Base-by-base conservation (phyloP, 1,140 invertebrate genomes). In the Euura lappo region DNA sequence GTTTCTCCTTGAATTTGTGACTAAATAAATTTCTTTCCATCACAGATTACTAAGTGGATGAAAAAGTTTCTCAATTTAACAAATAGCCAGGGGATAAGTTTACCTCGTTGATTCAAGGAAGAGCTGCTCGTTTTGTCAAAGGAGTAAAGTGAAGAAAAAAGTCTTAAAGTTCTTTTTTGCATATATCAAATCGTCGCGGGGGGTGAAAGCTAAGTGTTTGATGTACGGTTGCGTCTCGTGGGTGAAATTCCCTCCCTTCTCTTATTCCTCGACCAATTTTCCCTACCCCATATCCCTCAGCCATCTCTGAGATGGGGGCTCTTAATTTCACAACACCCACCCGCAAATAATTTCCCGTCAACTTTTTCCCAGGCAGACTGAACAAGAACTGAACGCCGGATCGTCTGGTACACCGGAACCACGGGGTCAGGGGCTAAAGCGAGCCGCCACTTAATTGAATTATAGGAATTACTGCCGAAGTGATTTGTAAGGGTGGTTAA, bases 241-340 rank as follows among this genome's bases (percentile, higher is more conserved):
- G 64, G 42, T 6, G 7, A 68, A 68, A 64, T 68, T 70, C 72
- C 68, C 51, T 46, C 65, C 68, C 66, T 67, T 28, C 46, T n/a
- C 51, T 13, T 68, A 6, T 51, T 68, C 64, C 60, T 44, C 66
- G 28, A 7, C 44, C 60, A 44, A 47, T 75, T 72, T 72, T 70
- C 66, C 68, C 70, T 6, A 46, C 71, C 67, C 71, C 71, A 45
- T 72, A 45, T 2, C 3, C 7, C 42, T 66, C 45, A 68, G 7
- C 60, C 10, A 42, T 47, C 42, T 47, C 60, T 13, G 42, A 44
- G 68, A 70, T 66, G 65, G 71, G 68, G 73, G 80, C 74, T 80
- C 79, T 84, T 83, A 82, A 85, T 85, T 85, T 82, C 77, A 77
- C 76, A 81, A 82, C 79, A 77, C 73, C 51, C 80, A 79, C 79